Percentiles rank a stretch among this genome's conserved stretches.
Conservation (phyloP, 1,140 invertebrate species). For the Gonatopus flavifemur region DNA sequence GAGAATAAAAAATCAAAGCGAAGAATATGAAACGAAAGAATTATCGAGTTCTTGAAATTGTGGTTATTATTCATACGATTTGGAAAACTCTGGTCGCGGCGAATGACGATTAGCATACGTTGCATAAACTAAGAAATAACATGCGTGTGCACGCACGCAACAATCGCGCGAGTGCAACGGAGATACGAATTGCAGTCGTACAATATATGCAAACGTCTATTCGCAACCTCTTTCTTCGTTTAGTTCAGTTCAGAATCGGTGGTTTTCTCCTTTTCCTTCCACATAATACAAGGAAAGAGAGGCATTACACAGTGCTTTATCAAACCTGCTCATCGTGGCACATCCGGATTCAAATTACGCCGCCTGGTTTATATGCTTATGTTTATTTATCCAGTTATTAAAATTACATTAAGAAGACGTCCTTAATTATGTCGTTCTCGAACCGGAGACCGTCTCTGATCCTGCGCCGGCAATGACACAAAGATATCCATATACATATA, state of each 20-base stretch:
- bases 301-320: constrained; percentile 49
- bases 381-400: constrained; percentile 59
- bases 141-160: constrained; percentile 22
- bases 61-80: constrained; percentile 32
- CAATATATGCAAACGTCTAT: too few relatives aligned
- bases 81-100: constrained; percentile 21
- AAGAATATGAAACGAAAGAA: too few relatives aligned
- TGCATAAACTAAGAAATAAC: constrained; percentile 48
- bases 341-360: constrained; percentile 58
- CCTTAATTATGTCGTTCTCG: constrained; percentile 45
- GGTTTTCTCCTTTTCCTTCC: too few relatives aligned
- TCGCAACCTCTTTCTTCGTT: too few relatives aligned
- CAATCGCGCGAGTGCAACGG: constrained; percentile 15
- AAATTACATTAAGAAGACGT: constrained; percentile 51
- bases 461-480: not conserved
- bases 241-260: too few relatives aligned
- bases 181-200: too few relatives aligned
- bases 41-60: not conserved
- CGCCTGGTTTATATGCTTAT: constrained; percentile 47
- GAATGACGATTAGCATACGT: constrained; percentile 37
- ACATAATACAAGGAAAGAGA: too few relatives aligned
- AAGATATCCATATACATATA: too few relatives aligned
- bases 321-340: constrained; percentile 52
- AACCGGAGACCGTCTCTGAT: constrained; percentile 14
- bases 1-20: too few relatives aligned